Conservation (phyloP, 1,140 invertebrate genomes). For the Dufourea novaeangliae region DNA sequence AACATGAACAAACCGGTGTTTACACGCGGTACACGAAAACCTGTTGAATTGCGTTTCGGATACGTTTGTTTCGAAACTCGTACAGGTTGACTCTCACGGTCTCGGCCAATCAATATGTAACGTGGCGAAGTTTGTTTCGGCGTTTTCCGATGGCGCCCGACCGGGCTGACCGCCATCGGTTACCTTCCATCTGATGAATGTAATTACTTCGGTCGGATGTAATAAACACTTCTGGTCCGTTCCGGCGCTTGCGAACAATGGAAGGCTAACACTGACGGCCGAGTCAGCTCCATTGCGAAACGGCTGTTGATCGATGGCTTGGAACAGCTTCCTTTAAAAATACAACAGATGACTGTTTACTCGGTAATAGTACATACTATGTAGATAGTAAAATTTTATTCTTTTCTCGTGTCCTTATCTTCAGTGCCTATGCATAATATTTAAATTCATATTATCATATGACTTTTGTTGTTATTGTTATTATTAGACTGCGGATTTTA, state of each 20-base stretch:
- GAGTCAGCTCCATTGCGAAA: no score
- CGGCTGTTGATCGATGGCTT: neutral
- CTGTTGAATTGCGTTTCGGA: conserved; percentile 68
- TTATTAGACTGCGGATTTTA: no score
- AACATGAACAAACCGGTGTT: conserved; percentile 65
- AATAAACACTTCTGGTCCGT: conserved; percentile 31
- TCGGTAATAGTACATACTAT: no score
- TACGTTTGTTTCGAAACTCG: conserved; percentile 64
- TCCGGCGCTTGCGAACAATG: conserved; percentile 3
- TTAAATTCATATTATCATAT: no score
- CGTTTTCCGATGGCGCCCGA: conserved; percentile 30
- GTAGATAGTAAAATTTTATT: no score
- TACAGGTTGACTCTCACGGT: conserved; percentile 47
- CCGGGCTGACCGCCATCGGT: conserved; percentile 37
- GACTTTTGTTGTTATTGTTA: no score
- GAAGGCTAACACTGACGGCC: neutral
- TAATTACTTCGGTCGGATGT: conserved; percentile 58
- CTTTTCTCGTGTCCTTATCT: no score
- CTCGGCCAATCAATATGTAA: conserved; percentile 65
- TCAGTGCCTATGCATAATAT: no score
- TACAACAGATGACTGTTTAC: no score
- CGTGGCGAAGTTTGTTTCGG: conserved; percentile 61
- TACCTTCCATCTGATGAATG: conserved; percentile 39
- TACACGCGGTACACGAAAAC: conserved; percentile 63
- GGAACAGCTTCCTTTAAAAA: no score